Evolutionary conservation across 2,888 invertebrate species (phyloP).

Genomic region (Acleris literana): DNA sequence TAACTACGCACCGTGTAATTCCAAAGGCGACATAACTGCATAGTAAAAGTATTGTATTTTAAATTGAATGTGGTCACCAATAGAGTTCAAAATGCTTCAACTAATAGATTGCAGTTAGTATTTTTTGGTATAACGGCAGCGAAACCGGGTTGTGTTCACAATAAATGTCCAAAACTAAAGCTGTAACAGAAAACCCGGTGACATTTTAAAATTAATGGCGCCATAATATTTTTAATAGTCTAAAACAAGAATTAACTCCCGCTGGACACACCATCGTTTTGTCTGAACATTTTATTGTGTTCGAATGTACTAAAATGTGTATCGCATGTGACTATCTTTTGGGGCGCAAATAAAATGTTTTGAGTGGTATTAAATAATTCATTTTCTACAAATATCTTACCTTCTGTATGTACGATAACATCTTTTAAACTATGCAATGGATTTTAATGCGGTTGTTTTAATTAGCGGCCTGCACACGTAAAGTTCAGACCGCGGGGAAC

Average conservation of each 20-base stretch:
- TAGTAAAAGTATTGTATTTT: no score
- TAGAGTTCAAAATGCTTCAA: no score
- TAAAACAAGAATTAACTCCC: constrained; percentile 59
- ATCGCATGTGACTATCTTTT: constrained; percentile 27
- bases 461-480: no score
- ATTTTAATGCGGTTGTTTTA: no score
- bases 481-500: no score
- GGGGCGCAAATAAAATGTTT: constrained; percentile 27
- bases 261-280: constrained; percentile 63
- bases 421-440: no score
- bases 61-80: no score
- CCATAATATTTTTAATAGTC: constrained; percentile 75
- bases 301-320: constrained; percentile 63
- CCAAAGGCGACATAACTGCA: no score
- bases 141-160: constrained; percentile 27
- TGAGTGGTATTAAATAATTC: constrained; percentile 10
- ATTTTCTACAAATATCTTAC: no score
- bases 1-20: no score
- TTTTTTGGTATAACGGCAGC: not conserved
- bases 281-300: constrained; percentile 71
- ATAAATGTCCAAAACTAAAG: constrained; percentile 75
- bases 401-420: no score
- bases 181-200: constrained; percentile 64
- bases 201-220: constrained; percentile 71
- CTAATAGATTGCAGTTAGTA: no score